phyloP scores from a whole-genome alignment of 2,888 invertebrate species.

The Axea sp. region DNA sequence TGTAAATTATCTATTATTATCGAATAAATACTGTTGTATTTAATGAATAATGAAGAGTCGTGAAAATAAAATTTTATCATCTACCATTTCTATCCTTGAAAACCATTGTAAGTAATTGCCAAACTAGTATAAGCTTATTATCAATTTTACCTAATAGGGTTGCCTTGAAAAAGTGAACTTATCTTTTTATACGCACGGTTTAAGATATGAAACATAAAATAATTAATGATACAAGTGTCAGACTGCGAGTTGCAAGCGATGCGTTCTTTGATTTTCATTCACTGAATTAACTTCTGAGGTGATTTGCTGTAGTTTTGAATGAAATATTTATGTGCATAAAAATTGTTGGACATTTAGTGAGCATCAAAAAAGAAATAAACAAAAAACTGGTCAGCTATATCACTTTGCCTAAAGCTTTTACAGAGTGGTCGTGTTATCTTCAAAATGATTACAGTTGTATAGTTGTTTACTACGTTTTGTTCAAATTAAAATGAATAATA shows the following conservation, averaged over 20 bases:
- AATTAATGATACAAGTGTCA: constrained; percentile 25
- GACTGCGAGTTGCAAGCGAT: not conserved
- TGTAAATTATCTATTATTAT: no score
- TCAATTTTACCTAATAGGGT: constrained; percentile 21
- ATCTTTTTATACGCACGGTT: constrained; percentile 19
- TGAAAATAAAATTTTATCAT: not conserved
- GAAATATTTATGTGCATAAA: constrained; percentile 34
- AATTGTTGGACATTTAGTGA: constrained; percentile 34
- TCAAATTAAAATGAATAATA: no score
- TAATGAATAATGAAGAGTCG: no score
- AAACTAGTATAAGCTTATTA: constrained; percentile 6
- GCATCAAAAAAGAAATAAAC: constrained; percentile 37
- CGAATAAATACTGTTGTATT: no score
- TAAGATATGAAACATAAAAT: constrained; percentile 26
- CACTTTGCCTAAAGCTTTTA: no score
- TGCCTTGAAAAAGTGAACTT: not conserved
- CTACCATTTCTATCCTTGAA: not conserved
- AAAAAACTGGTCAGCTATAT: no score
- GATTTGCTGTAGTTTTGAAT: constrained; percentile 11
- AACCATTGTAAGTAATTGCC: constrained; percentile 15
- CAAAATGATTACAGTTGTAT: constrained; percentile 18
- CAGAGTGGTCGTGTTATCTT: constrained; percentile 21
- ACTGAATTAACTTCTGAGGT: constrained; percentile 14
- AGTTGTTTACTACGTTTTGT: constrained; percentile 22
- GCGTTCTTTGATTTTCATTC: constrained; percentile 17